Percentiles rank a stretch among this genome's conserved stretches.
Conservation (phyloP, 1,140 invertebrate species). For the Holotrichia oblita region DNA sequence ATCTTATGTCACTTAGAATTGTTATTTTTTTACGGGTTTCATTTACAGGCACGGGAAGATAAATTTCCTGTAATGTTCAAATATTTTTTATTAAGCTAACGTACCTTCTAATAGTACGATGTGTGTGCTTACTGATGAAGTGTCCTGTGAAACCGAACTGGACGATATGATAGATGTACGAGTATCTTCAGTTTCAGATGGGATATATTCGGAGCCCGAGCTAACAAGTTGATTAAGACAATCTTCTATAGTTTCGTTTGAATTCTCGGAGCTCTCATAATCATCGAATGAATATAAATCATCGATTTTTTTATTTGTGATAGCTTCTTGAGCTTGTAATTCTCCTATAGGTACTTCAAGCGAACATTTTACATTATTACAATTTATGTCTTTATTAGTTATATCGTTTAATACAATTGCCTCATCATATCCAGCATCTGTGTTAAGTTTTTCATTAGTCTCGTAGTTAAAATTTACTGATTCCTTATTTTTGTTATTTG, state of each 20-base stretch:
- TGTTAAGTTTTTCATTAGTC: not conserved
- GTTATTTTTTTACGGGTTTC: conserved; percentile 6
- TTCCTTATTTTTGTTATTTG: not conserved
- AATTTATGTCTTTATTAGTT: not conserved
- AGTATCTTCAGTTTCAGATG: not conserved
- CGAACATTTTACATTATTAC: not conserved
- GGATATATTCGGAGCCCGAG: conserved; percentile 5
- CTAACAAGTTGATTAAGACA: not conserved
- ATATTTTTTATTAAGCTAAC: not conserved
- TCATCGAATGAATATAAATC: not conserved
- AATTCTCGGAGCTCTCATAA: not conserved
- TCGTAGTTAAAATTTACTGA: not conserved
- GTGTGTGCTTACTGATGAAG: not conserved
- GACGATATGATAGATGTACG: not conserved
- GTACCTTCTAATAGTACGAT: not conserved
- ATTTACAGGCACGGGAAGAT: not conserved
- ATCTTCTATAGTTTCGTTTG: not conserved
- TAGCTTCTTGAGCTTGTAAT: not conserved
- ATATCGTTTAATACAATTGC: not conserved
- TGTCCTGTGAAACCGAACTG: not conserved
- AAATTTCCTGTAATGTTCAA: not conserved
- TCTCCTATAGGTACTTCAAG: not conserved
- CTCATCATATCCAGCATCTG: not conserved
- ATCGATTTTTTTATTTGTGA: not conserved
- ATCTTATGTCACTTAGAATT: conserved; percentile 7